Base-by-base conservation (phyloP, 2,797 vertebrate genomes). In the Microctenopoma stevenorrisi region DNA sequence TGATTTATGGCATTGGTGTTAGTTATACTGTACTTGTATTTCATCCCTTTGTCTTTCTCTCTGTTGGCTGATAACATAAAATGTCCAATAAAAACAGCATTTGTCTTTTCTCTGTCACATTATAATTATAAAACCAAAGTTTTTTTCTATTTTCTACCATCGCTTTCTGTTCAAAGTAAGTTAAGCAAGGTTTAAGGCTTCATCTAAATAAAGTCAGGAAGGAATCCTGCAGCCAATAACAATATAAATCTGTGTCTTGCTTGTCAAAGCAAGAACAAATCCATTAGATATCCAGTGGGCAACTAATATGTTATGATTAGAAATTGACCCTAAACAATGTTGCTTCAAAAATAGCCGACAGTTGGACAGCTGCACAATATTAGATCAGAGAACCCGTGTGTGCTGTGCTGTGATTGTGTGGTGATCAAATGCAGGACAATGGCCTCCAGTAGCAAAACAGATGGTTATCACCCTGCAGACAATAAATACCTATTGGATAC, bases 351-450 rank as follows among this genome's bases (percentile, higher is more conserved):
- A 68, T 67, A 76, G 82, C 28, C 50, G 22, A 49, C 16, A 40
- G 63, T 87, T 87, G 8, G 30, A 77, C 79, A 87, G 76, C 79
- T 81, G 81, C 2, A 43, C 56, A 49, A 70, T 54, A 42, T 77
- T 44, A 76, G 43, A 70, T 68, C 46, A 67, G 40, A 76, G 48
- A 59, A 78, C 42, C 56, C 72, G 51, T 65, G 55, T 51, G 55
- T 59, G 53, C 60, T 30, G 59, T 48, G 49, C 38, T 65, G 58
- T 64, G 57, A 28, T 33, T 79, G 14, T 49, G 64, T 81, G 64
- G 71, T 77, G 54, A 7, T 33, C 47, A 54, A 72, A 80, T 76
- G 76, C 72, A 63, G 72, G 63, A 76, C 52, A 82, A 72, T 73
- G 67, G 75, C 62, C 58, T 54, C 49, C 62, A 78, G 67, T 63